phyloP scores from a whole-genome alignment of 30 jellyfish, hydroid and myxozoan genomes.

The Hydractinia echinata region DNA sequence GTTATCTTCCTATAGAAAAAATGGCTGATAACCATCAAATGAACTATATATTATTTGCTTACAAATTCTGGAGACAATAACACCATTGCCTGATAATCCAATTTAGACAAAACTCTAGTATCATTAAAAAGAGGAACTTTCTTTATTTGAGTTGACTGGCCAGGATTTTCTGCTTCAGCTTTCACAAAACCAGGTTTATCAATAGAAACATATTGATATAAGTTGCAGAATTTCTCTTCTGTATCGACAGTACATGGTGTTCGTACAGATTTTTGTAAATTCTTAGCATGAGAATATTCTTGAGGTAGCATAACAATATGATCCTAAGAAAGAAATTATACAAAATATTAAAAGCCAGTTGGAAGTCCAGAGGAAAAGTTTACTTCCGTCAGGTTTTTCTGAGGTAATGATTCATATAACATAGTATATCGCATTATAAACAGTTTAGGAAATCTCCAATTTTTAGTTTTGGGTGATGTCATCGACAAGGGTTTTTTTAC shows the following conservation, averaged over 20 bases:
- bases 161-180: constrained; percentile 62
- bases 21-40: too few species aligned
- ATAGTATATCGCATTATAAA: too few species aligned
- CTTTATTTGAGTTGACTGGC: constrained; percentile 8
- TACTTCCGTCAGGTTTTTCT: too few species aligned
- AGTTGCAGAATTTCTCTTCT: constrained; percentile 60
- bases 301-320: constrained; percentile 69
- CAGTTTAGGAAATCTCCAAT: too few species aligned
- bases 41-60: constrained; percentile 12
- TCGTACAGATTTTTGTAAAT: constrained; percentile 38
- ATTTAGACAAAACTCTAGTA: constrained; percentile 46
- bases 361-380: too few species aligned
- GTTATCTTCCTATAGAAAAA: too few species aligned
- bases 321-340: constrained; percentile 36
- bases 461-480: too few species aligned
- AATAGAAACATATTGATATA: constrained; percentile 48
- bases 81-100: constrained; percentile 79
- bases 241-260: constrained; percentile 65
- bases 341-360: too few species aligned
- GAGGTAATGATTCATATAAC: too few species aligned
- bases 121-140: constrained; percentile 64
- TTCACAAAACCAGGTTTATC: constrained; percentile 34
- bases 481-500: too few species aligned
- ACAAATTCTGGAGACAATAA: constrained; percentile 47
- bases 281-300: constrained; percentile 55